Conservation (phyloP, 2,888 invertebrate species). For the Torymus texanus region DNA sequence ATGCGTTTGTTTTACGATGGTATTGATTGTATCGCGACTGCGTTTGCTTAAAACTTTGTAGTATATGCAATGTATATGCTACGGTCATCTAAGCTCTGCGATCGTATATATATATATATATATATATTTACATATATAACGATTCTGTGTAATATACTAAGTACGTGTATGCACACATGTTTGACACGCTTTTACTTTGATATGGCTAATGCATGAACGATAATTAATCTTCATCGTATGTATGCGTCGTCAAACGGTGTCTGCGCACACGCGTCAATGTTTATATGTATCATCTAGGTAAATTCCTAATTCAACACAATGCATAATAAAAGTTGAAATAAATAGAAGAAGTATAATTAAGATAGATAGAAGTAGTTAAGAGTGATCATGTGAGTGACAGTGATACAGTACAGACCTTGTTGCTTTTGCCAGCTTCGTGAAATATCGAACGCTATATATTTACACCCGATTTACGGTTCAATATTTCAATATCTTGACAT, state of each 20-base stretch:
- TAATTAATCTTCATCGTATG: slow-evolving; percentile 19
- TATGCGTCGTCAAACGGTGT: not conserved
- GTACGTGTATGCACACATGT: slow-evolving; percentile 25
- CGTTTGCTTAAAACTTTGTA: slow-evolving; percentile 43
- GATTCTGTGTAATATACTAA: slow-evolving; percentile 46
- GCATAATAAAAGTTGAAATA: slow-evolving; percentile 60
- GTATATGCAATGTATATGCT: slow-evolving; percentile 47
- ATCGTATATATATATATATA: slow-evolving; percentile 23
- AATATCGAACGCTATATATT: slow-evolving; percentile 35
- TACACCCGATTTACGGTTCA: slow-evolving; percentile 14
- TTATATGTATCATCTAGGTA: slow-evolving; percentile 46
- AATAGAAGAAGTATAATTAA: slow-evolving; percentile 55
- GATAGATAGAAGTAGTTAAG: slow-evolving; percentile 58
- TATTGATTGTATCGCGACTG: slow-evolving; percentile 39
- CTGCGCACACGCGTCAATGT: slow-evolving; percentile 32
- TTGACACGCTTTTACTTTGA: not conserved
- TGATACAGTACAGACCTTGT: slow-evolving; percentile 72
- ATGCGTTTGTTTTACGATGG: slow-evolving; percentile 47
- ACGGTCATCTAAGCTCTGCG: slow-evolving; percentile 44
- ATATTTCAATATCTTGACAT: slow-evolving; percentile 22
- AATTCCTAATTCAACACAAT: slow-evolving; percentile 65
- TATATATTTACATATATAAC: not conserved
- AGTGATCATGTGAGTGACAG: slow-evolving; percentile 69
- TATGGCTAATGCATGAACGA: not conserved
- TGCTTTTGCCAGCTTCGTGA: slow-evolving; percentile 67